Conservation (phyloP, 2,113 vertebrate species). For the Leptosomus discolor region DNA sequence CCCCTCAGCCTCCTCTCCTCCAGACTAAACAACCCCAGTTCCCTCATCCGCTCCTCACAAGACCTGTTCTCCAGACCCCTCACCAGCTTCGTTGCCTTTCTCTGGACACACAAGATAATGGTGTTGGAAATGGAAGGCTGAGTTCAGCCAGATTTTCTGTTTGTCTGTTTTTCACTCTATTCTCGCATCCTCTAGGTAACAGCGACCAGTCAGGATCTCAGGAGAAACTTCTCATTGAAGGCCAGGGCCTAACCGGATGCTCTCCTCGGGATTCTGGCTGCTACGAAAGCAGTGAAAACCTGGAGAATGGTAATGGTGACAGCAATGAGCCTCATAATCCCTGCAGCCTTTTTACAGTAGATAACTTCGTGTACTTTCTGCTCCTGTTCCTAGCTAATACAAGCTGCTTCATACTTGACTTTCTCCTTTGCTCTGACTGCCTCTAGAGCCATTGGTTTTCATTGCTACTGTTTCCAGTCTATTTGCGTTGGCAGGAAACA, state of each 20-base stretch:
- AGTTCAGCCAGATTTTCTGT: neutral
- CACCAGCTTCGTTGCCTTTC: neutral
- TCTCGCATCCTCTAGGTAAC: constrained; percentile 80
- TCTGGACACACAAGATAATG: neutral
- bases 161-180: neutral
- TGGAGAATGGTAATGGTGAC: constrained; percentile 90
- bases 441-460: neutral
- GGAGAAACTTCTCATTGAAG: constrained; percentile 91
- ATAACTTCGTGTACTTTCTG: neutral
- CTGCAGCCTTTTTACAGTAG: neutral
- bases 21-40: neutral
- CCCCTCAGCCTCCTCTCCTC: neutral
- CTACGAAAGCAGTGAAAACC: constrained; percentile 96
- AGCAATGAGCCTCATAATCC: neutral
- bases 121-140: neutral
- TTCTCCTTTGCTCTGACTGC: neutral
- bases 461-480: neutral
- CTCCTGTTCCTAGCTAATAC: constrained; percentile 51
- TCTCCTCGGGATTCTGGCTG: constrained; percentile 96
- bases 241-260: constrained; percentile 82
- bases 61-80: neutral
- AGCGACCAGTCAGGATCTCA: constrained; percentile 94
- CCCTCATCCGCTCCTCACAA: neutral
- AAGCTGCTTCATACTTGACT: neutral
- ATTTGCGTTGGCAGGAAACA: neutral